These are phyloP conservation scores for Hypomesus transpacificus DNA, from an alignment of 2,113 vertebrate genomes.

Conservation along the genomic window DNA sequence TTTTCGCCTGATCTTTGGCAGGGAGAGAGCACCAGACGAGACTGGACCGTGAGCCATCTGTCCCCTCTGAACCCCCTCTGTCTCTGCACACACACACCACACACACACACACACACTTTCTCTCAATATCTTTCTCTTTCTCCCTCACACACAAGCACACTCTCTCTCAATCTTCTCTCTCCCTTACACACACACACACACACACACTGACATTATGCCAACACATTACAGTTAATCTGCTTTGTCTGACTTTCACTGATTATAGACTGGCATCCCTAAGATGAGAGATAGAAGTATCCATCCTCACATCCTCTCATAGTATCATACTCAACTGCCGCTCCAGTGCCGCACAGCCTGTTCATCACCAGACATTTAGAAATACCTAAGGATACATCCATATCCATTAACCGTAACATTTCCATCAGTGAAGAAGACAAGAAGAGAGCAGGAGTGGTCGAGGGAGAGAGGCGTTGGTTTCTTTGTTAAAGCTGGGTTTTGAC, in stretches of 20 bases:
- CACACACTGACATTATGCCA: constrained; percentile 2
- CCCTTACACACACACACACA: constrained; percentile 16
- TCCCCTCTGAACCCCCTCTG: constrained; percentile 44
- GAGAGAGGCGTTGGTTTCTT: too few species aligned
- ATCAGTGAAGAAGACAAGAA: too few species aligned
- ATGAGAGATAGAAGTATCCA: background rate
- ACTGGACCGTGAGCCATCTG: constrained; percentile 65
- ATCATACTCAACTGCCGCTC: background rate
- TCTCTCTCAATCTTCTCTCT: too few species aligned
- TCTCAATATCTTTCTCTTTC: too few species aligned
- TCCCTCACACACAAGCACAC: too few species aligned
- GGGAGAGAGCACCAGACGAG: constrained; percentile 55
- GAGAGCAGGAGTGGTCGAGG: too few species aligned
- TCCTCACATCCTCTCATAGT: background rate
- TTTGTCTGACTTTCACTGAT: background rate
- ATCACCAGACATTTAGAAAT: too few species aligned
- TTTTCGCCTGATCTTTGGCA: constrained; percentile 64
- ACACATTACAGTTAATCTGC: background rate
- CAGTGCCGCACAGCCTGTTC: background rate
- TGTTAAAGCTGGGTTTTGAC: background rate
- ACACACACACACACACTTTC: constrained; percentile 2
- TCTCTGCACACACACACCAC: constrained; percentile 13
- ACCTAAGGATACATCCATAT: too few species aligned
- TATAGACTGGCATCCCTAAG: background rate
- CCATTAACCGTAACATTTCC: too few species aligned